A percentile compares a stretch with the other conserved stretches of the same genome.
These are phyloP conservation scores for Philantomba maxwellii DNA, from an alignment of 2,113 vertebrate species.

Conservation along the genomic window DNA sequence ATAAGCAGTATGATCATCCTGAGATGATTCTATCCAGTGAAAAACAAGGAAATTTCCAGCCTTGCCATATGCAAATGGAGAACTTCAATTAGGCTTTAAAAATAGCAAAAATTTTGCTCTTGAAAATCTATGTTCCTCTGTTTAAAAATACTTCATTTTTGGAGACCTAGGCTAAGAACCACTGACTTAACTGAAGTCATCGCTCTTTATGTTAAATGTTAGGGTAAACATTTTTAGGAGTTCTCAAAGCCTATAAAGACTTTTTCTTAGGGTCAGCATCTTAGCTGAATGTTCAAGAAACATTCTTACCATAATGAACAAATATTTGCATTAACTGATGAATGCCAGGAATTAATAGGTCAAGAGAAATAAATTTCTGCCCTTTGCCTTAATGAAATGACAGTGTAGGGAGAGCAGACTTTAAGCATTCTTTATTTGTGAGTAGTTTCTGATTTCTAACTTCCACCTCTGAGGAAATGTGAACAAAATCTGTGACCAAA, in stretches of 20 bases:
- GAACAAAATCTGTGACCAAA: background rate
- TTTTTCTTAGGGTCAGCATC: background rate
- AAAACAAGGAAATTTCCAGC: background rate
- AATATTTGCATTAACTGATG: background rate
- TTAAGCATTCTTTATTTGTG: background rate
- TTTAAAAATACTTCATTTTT: background rate
- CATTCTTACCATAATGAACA: background rate
- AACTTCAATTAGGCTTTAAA: background rate
- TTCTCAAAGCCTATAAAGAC: background rate
- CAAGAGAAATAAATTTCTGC: background rate
- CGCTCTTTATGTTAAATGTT: background rate
- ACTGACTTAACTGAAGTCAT: background rate
- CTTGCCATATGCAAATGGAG: background rate
- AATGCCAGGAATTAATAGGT: background rate
- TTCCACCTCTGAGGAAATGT: background rate
- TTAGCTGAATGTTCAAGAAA: background rate
- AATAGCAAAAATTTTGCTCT: background rate
- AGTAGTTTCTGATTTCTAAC: background rate
- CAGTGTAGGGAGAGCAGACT: background rate
- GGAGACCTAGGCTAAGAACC: background rate
- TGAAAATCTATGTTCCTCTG: background rate
- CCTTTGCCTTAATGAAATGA: background rate
- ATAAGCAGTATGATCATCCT: background rate
- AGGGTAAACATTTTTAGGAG: background rate
- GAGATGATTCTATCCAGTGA: background rate